Evolutionary conservation across 2,888 invertebrate species (phyloP), one percentile per base, ranked within the genome.

Genomic region (Epinotia nisella): DNA sequence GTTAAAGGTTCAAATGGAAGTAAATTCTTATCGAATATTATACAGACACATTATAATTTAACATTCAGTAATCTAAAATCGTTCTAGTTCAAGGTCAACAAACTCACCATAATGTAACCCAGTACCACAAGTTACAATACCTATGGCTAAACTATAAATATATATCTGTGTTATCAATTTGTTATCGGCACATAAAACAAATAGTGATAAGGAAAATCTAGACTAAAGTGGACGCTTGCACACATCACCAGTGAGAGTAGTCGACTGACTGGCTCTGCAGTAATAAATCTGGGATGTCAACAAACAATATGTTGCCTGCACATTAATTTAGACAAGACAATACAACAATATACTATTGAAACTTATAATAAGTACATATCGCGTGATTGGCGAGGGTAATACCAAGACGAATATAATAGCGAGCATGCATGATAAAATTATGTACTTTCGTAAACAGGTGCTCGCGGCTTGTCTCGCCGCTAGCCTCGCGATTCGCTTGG

Each of bases 31-130:
- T 41, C 41, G 35, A 35, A 35, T 9, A 0, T 1, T 0, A 7
- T 29, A 29, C 29, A 29, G 21, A 24, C 29, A 35, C 9, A 35
- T 35, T 35, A 35, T 35, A 24, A 2, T 24, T 9, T 35, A 35
- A 35, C 29, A 29, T 35, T 35, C 35, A 9, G 35, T 35, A 35
- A 35, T 35, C 1, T 35, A 29, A 29, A 29, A 5, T 1, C 35
- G 49, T n/a, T 49, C 49, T 29, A 58, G 49, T 58, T 58, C 35
- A 71, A 71, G n/a, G 13, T 11, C n/a, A 49, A 15, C 49, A 15
- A 41, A 71, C 71, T 71, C 45, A 71, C 71, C 71, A 71, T 71
- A 45, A 9, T 67, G 55, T 41, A 61, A 56, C 41, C 17, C 5
- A 24, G 17, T 66, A 7, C 53, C 56, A 41, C 51, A 41, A 51